Conservation (phyloP, 2,113 vertebrate species). For the Gasterosteus nipponicus region DNA sequence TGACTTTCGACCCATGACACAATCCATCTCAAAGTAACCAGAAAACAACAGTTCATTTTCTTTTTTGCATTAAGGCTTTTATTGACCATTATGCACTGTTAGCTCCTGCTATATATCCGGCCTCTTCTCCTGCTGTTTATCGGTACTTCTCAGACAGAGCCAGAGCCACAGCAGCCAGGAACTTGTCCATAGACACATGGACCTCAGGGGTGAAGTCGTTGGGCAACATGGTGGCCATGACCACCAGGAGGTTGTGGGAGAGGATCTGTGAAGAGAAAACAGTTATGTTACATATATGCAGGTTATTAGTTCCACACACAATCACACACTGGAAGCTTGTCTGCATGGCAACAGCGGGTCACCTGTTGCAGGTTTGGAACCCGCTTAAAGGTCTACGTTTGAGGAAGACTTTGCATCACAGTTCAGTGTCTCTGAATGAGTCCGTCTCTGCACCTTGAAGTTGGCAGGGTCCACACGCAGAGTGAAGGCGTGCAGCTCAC, state of each 20-base stretch:
- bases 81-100: background rate
- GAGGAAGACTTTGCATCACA: background rate
- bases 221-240: slow-evolving; percentile 66
- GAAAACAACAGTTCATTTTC: background rate
- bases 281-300: background rate
- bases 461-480: slow-evolving; percentile 88
- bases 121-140: slow-evolving; percentile 42
- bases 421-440: background rate
- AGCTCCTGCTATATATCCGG: background rate
- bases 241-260: slow-evolving; percentile 72
- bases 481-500: slow-evolving; percentile 87
- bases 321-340: too few species aligned
- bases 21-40: background rate
- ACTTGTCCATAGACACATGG: slow-evolving; percentile 79
- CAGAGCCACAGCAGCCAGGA: slow-evolving; percentile 65
- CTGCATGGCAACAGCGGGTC: too few species aligned
- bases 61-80: background rate
- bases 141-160: slow-evolving; percentile 78
- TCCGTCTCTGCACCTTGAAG: slow-evolving; percentile 70
- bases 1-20: background rate
- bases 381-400: background rate
- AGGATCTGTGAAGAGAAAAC: slow-evolving; percentile 73
- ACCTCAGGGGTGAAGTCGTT: slow-evolving; percentile 73
- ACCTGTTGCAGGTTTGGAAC: too few species aligned
- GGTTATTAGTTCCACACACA: too few species aligned